phyloP scores from a whole-genome alignment of 2,888 invertebrate genomes.

The Dione juno region DNA sequence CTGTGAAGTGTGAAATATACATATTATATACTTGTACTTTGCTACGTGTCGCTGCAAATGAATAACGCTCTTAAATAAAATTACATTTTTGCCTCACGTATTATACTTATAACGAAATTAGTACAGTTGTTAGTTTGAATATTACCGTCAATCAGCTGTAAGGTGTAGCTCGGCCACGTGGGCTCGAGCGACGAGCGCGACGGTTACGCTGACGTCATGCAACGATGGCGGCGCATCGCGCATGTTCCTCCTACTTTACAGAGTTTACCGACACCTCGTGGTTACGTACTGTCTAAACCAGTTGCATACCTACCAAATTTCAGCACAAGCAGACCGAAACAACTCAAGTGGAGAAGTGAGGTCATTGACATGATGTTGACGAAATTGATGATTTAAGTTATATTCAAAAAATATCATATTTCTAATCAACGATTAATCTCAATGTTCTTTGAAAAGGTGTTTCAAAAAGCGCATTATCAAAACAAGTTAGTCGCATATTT shows the following conservation, averaged over 20 bases:
- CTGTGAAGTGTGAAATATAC: neutral
- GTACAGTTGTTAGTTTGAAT: neutral
- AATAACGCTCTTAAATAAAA: neutral
- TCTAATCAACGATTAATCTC: neutral
- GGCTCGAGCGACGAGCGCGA: conserved; percentile 53
- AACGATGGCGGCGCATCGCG: conserved; percentile 53
- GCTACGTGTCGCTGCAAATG: neutral
- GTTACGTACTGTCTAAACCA: conserved; percentile 62
- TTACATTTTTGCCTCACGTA: neutral
- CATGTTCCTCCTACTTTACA: conserved; percentile 49
- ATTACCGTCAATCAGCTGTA: conserved; percentile 61
- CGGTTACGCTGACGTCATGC: conserved; percentile 63
- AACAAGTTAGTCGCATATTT: neutral
- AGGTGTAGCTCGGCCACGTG: conserved; percentile 65
- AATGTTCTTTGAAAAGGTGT: neutral
- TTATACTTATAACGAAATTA: neutral
- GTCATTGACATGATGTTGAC: conserved; percentile 70
- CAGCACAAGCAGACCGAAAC: conserved; percentile 75
- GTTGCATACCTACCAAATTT: conserved; percentile 70
- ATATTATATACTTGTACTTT: neutral
- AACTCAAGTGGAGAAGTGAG: conserved; percentile 59
- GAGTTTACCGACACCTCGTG: conserved; percentile 53
- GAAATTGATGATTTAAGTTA: conserved; percentile 43
- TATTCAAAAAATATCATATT: conserved; percentile 27
- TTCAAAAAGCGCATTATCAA: neutral